Evolutionary conservation across 2,113 vertebrate species (phyloP).

Genomic region (Arvicanthis niloticus): DNA sequence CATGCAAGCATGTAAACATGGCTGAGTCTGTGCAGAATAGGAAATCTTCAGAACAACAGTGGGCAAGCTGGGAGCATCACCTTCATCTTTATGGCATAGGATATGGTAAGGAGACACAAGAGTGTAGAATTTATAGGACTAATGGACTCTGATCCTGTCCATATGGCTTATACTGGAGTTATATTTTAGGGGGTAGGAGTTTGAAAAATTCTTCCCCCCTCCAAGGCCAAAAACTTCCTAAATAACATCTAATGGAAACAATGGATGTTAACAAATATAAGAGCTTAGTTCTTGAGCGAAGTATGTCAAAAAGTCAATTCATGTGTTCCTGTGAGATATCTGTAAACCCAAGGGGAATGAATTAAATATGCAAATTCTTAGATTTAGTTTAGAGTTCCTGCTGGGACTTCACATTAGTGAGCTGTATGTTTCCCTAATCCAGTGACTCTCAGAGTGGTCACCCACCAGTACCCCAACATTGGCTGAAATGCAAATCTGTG

Average conservation of each 20-base stretch:
- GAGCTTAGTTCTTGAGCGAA: neutral
- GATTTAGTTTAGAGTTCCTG: neutral
- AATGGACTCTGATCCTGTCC: neutral
- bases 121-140: neutral
- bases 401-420: neutral
- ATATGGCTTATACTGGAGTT: neutral
- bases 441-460: neutral
- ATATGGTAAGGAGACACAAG: neutral
- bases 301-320: neutral
- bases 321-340: neutral
- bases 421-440: neutral
- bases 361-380: neutral
- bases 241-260: neutral
- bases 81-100: neutral
- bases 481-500: neutral
- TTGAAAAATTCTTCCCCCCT: neutral
- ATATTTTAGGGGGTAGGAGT: neutral
- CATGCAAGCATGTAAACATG: no score
- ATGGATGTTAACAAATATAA: neutral
- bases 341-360: neutral
- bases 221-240: neutral
- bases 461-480: neutral
- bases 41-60: no score
- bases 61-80: neutral
- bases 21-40: neutral